These are phyloP conservation scores for Neodiprion virginianus DNA, from an alignment of 1,140 invertebrate species.

Conservation along the genomic window DNA sequence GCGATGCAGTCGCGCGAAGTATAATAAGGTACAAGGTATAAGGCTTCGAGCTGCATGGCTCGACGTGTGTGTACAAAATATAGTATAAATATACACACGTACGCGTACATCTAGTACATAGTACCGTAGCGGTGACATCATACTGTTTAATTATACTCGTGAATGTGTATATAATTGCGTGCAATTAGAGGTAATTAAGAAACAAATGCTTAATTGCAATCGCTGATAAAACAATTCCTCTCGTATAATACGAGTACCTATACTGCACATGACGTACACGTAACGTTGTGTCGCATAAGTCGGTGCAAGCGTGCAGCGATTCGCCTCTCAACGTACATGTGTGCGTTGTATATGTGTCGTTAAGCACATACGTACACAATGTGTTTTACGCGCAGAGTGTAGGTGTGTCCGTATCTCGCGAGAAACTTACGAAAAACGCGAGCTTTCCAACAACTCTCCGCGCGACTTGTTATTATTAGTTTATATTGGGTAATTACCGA, in stretches of 20 bases:
- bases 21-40: no score
- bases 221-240: constrained; percentile 28
- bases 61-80: no score
- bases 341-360: background rate
- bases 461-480: background rate
- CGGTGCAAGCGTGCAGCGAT: background rate
- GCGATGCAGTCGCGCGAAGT: no score
- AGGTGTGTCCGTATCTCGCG: no score
- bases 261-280: constrained; percentile 19
- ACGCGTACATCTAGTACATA: background rate
- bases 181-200: constrained; percentile 53
- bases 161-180: constrained; percentile 41
- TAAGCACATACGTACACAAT: background rate
- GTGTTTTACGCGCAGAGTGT: background rate
- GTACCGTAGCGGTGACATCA: constrained; percentile 42
- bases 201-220: constrained; percentile 50
- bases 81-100: no score
- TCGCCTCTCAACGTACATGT: background rate
- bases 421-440: no score
- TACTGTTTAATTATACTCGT: constrained; percentile 48
- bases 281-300: background rate
- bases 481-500: constrained; percentile 5
- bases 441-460: no score
- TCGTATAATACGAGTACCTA: constrained; percentile 22
- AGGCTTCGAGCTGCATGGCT: no score